phyloP scores from a whole-genome alignment of 2,113 vertebrate species.

The Bettongia penicillata region DNA sequence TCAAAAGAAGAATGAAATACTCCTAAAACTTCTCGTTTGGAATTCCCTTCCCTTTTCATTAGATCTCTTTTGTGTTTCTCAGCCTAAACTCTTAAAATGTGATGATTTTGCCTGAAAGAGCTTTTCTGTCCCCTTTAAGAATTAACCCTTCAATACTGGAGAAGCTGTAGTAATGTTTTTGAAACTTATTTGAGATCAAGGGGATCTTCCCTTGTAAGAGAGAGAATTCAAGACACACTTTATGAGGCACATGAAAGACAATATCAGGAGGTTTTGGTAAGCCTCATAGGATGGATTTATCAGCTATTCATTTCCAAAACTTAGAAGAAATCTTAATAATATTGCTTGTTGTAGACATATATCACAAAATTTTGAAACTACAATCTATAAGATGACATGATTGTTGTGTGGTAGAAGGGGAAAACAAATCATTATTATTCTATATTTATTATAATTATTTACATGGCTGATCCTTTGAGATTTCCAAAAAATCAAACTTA shows the following conservation, averaged over 20 bases:
- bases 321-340: neutral
- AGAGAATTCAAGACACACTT: neutral
- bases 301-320: neutral
- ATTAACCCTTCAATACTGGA: neutral
- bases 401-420: neutral
- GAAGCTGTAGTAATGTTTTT: neutral
- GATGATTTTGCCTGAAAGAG: neutral
- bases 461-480: neutral
- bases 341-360: neutral
- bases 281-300: neutral
- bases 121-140: neutral
- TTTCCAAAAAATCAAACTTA: no score
- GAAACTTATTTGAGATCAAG: neutral
- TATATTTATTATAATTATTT: neutral
- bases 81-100: neutral
- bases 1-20: neutral
- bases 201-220: neutral
- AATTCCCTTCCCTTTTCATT: neutral
- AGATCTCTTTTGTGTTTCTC: neutral
- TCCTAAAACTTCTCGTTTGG: neutral
- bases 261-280: neutral
- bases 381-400: neutral
- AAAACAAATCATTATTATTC: neutral
- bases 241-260: neutral
- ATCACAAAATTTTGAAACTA: neutral